Evolutionary conservation across 2,888 invertebrate genomes (phyloP).

Genomic region (Lydus trimaculatus): DNA sequence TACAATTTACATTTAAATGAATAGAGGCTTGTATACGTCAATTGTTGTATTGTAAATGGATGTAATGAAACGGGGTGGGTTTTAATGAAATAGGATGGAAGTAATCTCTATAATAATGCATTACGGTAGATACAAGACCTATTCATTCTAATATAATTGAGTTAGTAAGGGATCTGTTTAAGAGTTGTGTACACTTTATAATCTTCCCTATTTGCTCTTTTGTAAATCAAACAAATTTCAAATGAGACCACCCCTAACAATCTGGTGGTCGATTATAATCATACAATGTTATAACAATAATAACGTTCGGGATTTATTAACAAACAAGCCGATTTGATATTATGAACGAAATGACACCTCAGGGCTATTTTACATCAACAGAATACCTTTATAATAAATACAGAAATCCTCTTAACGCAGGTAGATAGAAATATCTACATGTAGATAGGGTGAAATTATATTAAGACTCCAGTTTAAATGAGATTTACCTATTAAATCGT

Average conservation of each 20-base stretch:
- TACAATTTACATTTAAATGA: neutral
- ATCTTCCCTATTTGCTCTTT: neutral
- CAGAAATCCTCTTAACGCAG: neutral
- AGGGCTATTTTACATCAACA: neutral
- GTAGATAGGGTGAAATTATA: neutral
- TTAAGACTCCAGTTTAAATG: neutral
- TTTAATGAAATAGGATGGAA: neutral
- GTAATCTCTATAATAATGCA: neutral
- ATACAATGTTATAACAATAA: neutral
- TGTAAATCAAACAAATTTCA: neutral
- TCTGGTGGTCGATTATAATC: neutral
- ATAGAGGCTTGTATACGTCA: neutral
- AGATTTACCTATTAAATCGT: neutral
- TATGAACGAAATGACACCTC: neutral
- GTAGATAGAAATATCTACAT: neutral
- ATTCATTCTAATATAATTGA: constrained; percentile 1
- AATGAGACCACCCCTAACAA: neutral
- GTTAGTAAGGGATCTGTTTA: neutral
- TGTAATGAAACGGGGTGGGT: neutral
- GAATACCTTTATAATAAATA: neutral
- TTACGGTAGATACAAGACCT: neutral
- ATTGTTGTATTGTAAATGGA: neutral
- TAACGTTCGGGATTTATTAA: neutral
- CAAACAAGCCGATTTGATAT: neutral
- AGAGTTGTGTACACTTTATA: neutral